A percentile compares a stretch with the other conserved stretches of the same genome.
phyloP scores from a whole-genome alignment of 2,113 vertebrate species.

The Gyps fulvus region DNA sequence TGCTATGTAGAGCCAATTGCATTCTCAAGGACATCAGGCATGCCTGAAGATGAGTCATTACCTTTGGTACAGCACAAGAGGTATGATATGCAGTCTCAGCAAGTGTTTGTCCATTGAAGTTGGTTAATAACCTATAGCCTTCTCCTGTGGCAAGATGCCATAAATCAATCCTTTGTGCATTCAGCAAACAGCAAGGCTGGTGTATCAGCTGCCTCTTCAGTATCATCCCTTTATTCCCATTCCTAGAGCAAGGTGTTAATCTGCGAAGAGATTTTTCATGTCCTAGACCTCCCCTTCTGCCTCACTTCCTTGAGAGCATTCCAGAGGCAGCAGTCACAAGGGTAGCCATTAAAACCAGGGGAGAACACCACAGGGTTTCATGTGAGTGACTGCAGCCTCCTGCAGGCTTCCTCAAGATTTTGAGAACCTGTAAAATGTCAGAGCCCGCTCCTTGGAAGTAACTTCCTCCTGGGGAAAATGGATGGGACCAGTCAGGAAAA shows the following conservation, averaged over 20 bases:
- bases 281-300: neutral
- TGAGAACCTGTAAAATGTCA: neutral
- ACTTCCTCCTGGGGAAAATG: neutral
- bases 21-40: conserved; percentile 34
- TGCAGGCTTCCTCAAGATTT: neutral
- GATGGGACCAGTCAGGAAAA: neutral
- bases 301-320: neutral
- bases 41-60: conserved; percentile 32
- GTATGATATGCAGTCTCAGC: conserved; percentile 38
- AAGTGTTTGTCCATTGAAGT: conserved; percentile 26
- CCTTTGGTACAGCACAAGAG: conserved; percentile 6
- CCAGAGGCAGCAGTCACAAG: neutral
- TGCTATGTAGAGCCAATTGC: conserved; percentile 6
- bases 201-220: neutral
- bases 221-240: neutral
- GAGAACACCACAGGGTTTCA: neutral
- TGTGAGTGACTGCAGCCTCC: neutral
- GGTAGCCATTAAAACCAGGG: neutral
- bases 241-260: neutral
- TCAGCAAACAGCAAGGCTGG: neutral
- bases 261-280: neutral
- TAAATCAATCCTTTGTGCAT: neutral
- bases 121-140: conserved; percentile 43
- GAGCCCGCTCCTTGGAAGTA: neutral
- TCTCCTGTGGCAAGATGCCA: neutral